A percentile compares a stretch with the other conserved stretches of the same genome.
Evolutionary conservation across 2,888 invertebrate genomes (phyloP).

Genomic region (Parnassius glacialis): DNA sequence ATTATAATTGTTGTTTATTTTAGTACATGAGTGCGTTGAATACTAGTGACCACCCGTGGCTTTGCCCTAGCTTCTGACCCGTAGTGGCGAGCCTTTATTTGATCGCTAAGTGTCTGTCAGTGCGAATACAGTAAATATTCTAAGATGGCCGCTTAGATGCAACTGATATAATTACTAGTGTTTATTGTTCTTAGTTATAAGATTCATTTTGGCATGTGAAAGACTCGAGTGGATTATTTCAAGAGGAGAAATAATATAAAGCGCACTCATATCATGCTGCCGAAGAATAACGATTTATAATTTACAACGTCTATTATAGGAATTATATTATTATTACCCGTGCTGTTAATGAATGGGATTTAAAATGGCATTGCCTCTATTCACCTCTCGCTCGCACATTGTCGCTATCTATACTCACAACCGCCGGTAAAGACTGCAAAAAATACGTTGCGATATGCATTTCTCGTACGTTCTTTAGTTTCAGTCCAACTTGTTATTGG

Average conservation of each 20-base stretch:
- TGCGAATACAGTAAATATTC: conserved; percentile 21
- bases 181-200: conserved; percentile 17
- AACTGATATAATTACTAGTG: conserved; percentile 23
- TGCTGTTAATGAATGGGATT: no score
- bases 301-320: no score
- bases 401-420: no score
- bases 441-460: no score
- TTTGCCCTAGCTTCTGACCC: conserved; percentile 34
- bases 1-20: conserved; percentile 61
- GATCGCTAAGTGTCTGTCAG: conserved; percentile 34
- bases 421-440: no score
- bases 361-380: no score
- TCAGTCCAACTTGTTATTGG: no score
- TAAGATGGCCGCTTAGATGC: conserved; percentile 17
- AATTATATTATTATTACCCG: no score
- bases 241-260: background rate
- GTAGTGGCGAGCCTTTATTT: conserved; percentile 28
- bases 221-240: conserved; percentile 8
- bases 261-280: no score
- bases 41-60: conserved; percentile 33
- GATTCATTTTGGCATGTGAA: background rate
- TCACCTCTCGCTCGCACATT: no score
- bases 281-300: no score
- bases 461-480: no score
- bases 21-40: conserved; percentile 31